These are phyloP conservation scores for Neolamprologus modestus DNA, from an alignment of 2,113 vertebrate species.

Conservation along the genomic window DNA sequence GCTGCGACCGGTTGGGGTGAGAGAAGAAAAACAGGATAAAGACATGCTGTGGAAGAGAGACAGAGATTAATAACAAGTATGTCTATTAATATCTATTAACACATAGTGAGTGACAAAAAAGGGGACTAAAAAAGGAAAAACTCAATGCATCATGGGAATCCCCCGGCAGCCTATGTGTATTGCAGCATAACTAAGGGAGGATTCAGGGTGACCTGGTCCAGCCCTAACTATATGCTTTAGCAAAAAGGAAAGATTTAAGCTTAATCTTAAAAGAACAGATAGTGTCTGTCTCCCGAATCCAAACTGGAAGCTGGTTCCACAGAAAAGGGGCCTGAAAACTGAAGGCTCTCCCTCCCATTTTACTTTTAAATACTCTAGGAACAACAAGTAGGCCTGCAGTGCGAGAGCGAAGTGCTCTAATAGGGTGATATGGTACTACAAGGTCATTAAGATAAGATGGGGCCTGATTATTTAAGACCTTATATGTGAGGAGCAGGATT, in stretches of 20 bases:
- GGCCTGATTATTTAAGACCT: no score
- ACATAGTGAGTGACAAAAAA: neutral
- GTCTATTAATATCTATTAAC: neutral
- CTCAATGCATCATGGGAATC: neutral
- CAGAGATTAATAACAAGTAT: neutral
- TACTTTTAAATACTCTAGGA: neutral
- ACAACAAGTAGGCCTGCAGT: accelerated
- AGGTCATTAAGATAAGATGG: neutral
- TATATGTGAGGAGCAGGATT: no score
- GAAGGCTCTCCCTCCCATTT: accelerated
- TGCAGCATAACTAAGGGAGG: neutral
- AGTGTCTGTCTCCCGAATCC: neutral
- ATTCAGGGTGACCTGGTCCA: neutral
- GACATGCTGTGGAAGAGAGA: neutral
- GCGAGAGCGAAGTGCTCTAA: accelerated
- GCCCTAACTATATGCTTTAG: neutral
- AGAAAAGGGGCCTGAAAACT: neutral
- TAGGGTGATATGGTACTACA: neutral
- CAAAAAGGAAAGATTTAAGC: neutral
- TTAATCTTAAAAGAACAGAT: accelerated
- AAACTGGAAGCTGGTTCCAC: neutral
- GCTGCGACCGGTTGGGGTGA: neutral
- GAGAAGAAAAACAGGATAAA: neutral
- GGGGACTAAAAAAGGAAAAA: neutral
- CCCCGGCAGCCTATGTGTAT: neutral